Percentiles rank a stretch among this genome's conserved stretches.
Conservation (phyloP, 1,140 invertebrate genomes). For the Drosophila takahashii region DNA sequence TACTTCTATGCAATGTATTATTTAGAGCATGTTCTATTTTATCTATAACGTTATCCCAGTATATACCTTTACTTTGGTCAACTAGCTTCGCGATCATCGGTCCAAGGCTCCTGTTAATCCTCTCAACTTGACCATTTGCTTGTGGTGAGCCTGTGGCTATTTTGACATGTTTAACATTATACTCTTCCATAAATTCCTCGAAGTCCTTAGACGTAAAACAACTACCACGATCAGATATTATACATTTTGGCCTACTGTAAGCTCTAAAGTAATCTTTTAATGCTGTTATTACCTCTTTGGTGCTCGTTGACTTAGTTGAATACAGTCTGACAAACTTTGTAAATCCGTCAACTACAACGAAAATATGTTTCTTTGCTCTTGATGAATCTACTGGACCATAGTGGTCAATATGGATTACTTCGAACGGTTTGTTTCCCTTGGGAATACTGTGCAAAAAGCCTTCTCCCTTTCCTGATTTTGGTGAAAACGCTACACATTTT, state of each 20-base stretch:
- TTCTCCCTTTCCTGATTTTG: neutral
- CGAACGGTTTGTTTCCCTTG: neutral
- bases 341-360: neutral
- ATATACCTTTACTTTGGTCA: no score
- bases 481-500: neutral
- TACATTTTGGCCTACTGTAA: no score
- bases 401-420: neutral
- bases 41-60: no score
- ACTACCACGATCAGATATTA: neutral
- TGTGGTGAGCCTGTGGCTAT: neutral
- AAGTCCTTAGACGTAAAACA: neutral
- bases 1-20: no score
- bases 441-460: neutral
- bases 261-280: neutral
- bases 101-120: neutral
- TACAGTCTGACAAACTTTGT: neutral
- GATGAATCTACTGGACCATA: neutral
- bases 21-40: neutral
- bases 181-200: neutral
- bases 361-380: constrained; percentile 1
- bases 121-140: neutral
- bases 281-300: neutral
- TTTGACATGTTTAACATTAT: neutral
- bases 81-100: neutral
- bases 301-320: neutral